These are phyloP conservation scores for Hypotaenidia okinawae DNA, from an alignment of 2,797 vertebrate species.

Conservation along the genomic window DNA sequence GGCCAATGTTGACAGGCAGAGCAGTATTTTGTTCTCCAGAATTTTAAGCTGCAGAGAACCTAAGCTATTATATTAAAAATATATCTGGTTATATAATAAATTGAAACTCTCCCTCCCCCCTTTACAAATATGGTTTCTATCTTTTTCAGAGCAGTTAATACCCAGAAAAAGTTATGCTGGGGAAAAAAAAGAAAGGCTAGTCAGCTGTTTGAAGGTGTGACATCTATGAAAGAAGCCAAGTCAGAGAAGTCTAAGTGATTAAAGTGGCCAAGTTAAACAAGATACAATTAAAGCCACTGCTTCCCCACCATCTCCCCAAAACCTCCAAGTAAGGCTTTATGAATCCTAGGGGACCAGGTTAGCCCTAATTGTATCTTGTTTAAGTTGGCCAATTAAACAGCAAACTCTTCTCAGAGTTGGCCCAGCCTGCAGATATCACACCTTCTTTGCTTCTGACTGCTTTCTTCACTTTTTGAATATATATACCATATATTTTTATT, in stretches of 20 bases:
- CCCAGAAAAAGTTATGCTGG: constrained; percentile 19
- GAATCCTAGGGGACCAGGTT: constrained; percentile 72
- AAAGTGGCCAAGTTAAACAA: constrained; percentile 77
- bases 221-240: constrained; percentile 72
- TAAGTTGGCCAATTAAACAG: constrained; percentile 78
- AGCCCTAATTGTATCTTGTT: constrained; percentile 78
- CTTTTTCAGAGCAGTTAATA: constrained; percentile 41
- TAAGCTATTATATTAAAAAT: background rate
- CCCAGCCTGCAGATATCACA: constrained; percentile 73
- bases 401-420: constrained; percentile 71
- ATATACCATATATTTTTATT: constrained; percentile 43
- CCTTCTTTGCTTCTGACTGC: constrained; percentile 66
- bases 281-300: constrained; percentile 65
- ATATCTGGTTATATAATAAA: constrained; percentile 11
- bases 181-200: constrained; percentile 26
- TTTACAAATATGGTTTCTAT: background rate
- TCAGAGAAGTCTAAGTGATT: constrained; percentile 55
- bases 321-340: constrained; percentile 59
- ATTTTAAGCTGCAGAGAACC: background rate
- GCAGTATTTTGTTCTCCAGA: background rate
- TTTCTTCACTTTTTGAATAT: constrained; percentile 52
- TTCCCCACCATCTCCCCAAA: constrained; percentile 43
- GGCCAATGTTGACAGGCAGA: background rate
- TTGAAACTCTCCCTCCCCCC: background rate
- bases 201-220: constrained; percentile 69